A percentile compares a stretch with the other conserved stretches of the same genome.
phyloP scores from a whole-genome alignment of 2,888 invertebrate genomes.

The Pomacea canaliculata region DNA sequence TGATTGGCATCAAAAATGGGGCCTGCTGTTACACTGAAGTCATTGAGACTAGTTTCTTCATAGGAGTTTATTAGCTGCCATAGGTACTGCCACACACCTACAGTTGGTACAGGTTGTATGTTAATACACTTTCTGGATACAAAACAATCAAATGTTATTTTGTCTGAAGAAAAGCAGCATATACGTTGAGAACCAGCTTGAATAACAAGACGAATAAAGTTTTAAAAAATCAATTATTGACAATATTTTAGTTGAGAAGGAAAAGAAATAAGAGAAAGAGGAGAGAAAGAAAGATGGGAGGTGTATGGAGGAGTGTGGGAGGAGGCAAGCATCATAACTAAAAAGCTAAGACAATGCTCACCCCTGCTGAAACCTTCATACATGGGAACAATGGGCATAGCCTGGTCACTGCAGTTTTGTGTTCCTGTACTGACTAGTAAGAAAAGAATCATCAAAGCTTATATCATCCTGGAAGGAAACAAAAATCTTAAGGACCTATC shows the following conservation, averaged over 20 bases:
- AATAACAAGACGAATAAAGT: too few relatives aligned
- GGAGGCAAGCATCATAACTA: too few relatives aligned
- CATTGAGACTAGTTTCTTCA: neutral
- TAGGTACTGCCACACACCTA: conserved; percentile 3
- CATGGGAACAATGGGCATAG: conserved; percentile 7
- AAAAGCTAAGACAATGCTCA: neutral
- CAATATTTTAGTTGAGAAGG: too few relatives aligned
- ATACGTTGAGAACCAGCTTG: too few relatives aligned
- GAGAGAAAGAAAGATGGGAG: too few relatives aligned
- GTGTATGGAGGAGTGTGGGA: too few relatives aligned
- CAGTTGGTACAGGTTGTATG: neutral
- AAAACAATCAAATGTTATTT: too few relatives aligned
- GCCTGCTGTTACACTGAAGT: conserved; percentile 49
- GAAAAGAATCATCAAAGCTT: neutral
- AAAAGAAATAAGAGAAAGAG: too few relatives aligned
- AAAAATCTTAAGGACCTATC: neutral
- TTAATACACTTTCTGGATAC: too few relatives aligned
- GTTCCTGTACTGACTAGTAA: neutral
- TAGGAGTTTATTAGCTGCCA: conserved; percentile 2
- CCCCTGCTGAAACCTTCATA: neutral
- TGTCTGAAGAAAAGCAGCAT: too few relatives aligned
- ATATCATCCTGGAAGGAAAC: neutral
- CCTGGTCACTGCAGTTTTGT: neutral
- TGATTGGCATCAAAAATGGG: conserved; percentile 56
- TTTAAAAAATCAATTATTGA: too few relatives aligned